Percentiles rank a stretch among this genome's conserved stretches.
Evolutionary conservation across 1,140 invertebrate genomes (phyloP).

Genomic region (Temnothorax nylanderi): DNA sequence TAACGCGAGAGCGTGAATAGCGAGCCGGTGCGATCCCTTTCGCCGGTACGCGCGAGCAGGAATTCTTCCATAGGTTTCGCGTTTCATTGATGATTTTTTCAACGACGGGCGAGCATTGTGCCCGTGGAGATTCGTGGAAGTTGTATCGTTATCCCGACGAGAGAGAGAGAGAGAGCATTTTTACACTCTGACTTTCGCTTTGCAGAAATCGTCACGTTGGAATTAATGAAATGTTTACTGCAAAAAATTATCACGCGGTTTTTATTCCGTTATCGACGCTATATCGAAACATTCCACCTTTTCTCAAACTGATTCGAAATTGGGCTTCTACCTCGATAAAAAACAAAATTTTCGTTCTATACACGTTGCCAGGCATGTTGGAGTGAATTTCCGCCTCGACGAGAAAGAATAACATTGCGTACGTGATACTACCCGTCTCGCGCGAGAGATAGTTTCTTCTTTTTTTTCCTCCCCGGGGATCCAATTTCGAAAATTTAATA

Average conservation of each 20-base stretch:
- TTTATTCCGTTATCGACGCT: neutral
- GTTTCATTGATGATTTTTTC: conserved; percentile 51
- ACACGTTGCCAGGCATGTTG: conserved; percentile 30
- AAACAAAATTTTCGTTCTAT: conserved; percentile 44
- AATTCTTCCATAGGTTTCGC: conserved; percentile 28
- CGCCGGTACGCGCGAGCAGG: neutral
- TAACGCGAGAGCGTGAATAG: conserved; percentile 17
- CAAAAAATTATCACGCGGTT: neutral
- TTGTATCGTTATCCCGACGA: conserved; percentile 15
- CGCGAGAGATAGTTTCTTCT: conserved; percentile 19
- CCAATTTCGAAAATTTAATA: conserved; percentile 54
- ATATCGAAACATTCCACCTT: neutral
- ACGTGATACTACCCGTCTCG: conserved; percentile 39
- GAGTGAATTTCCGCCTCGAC: conserved; percentile 43
- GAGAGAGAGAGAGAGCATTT: neutral
- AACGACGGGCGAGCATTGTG: neutral
- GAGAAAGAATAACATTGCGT: conserved; percentile 58
- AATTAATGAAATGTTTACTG: conserved; percentile 6
- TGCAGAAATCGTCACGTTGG: neutral
- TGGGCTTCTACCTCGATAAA: conserved; percentile 36
- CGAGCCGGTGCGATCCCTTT: conserved; percentile 31
- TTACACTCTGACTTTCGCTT: neutral
- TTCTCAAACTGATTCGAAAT: conserved; percentile 1
- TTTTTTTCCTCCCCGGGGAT: conserved; percentile 39
- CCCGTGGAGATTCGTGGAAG: conserved; percentile 3